Base-by-base conservation (phyloP, 2,797 vertebrate genomes). In the Pipistrellus nathusii region DNA sequence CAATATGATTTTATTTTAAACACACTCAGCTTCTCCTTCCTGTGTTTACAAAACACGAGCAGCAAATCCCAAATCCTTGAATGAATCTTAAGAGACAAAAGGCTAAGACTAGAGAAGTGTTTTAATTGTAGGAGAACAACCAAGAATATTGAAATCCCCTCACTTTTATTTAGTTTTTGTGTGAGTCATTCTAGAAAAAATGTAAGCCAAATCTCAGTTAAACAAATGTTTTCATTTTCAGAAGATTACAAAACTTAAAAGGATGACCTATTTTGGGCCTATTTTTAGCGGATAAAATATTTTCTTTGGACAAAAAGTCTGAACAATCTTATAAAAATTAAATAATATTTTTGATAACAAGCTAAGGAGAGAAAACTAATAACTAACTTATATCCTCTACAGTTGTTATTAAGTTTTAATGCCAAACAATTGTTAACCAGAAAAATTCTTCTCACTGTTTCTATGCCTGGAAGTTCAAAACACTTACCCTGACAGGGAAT, bases 51-150 rank as follows among this genome's bases (percentile, higher is more conserved):
- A 86, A 85, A 77, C 84, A 27, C 10, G 92, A 81, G 23, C 48
- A 82, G 21, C 6, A 44, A 81, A 88, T 20, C 30, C 3, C 27
- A 88, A 88, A 77, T 68, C 23, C 17, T 82, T 73, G 15, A 85
- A 46, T 77, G 35, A 94, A 94, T 88, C 59, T 94, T 94, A 84
- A 87, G 4, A 81, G 25, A 72, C 38, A 84, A 51, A 64, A 77
- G 11, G 23, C 48, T 83, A 48, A 76, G 14, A 72, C 5, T 71
- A 64, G 41, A 84, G 14, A 15, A 80, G 20, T 81, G 5, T 46
- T 84, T 85, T 69, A 82, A 71, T 3, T 51, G 5, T 7, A 80
- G 4, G 8, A 53, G n/a, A 90, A 88, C 25, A 59, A 64, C 15
- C 14, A 78, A 85, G 12, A 9, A 69, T 76, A 68, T 44, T 85